Conservation (phyloP, 2,888 invertebrate species). For the Acutogordius australiensis region DNA sequence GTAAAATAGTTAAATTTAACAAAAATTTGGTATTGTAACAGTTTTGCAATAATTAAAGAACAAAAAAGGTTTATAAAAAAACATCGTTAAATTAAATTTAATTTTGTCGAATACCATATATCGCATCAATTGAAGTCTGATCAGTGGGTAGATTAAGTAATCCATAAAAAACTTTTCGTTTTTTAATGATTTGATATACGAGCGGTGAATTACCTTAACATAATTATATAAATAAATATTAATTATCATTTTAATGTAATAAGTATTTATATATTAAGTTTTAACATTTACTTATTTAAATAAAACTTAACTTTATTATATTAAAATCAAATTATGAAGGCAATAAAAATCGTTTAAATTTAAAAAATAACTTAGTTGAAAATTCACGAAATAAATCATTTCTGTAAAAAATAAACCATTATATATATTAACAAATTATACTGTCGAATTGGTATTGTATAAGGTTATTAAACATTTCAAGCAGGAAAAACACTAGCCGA, state of each 20-base stretch:
- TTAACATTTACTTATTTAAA: conserved; percentile 9
- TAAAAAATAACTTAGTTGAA: too few species aligned
- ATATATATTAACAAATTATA: conserved; percentile 21
- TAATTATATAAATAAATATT: conserved; percentile 3
- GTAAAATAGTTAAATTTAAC: too few species aligned
- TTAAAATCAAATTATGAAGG: conserved; percentile 10
- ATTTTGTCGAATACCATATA: too few species aligned
- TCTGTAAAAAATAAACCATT: neutral
- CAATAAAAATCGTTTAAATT: conserved; percentile 9
- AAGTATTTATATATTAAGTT: conserved; percentile 11
- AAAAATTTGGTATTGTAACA: too few species aligned
- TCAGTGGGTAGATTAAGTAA: conserved; percentile 77
- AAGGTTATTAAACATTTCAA: conserved; percentile 97
- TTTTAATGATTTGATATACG: conserved; percentile 90
- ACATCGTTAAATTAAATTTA: too few species aligned
- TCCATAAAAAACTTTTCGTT: conserved; percentile 84
- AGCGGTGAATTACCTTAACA: conserved; percentile 65
- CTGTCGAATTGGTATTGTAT: conserved; percentile 98
- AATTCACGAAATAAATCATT: conserved; percentile 11
- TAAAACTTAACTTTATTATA: neutral
- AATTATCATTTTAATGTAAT: neutral
- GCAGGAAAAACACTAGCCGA: conserved; percentile 79
- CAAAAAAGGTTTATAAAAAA: too few species aligned
- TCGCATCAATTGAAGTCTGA: conserved; percentile 62
- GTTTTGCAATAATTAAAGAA: too few species aligned